Evolutionary conservation across 2,797 vertebrate species (phyloP).

Genomic region (Sylvia borin): DNA sequence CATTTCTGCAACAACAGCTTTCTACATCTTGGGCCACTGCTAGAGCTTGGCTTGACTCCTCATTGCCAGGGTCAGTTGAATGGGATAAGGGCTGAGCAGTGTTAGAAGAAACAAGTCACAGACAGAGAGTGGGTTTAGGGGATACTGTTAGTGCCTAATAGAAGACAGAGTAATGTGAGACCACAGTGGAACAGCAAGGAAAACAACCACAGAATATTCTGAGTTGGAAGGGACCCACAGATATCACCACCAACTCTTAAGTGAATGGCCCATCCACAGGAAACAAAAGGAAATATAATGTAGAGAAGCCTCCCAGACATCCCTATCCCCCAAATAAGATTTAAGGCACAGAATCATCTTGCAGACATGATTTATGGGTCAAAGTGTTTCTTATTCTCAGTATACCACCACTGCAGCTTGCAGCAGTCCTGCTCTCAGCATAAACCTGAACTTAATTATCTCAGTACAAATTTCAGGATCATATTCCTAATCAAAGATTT

Average conservation of each 20-base stretch:
- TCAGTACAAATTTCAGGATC: neutral
- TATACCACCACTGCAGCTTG: neutral
- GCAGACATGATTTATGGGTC: neutral
- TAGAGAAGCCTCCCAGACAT: neutral
- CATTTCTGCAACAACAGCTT: neutral
- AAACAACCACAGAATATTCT: neutral
- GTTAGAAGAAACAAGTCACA: neutral
- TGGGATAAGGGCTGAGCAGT: neutral
- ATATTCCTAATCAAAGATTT: neutral
- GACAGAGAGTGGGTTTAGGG: neutral
- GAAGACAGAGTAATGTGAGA: neutral
- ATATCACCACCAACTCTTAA: neutral
- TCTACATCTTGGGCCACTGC: neutral
- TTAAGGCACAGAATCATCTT: neutral
- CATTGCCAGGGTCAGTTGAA: neutral
- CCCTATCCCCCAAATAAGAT: neutral
- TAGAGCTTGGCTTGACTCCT: neutral
- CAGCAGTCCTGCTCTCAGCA: neutral
- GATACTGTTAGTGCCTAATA: neutral
- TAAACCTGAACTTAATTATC: neutral
- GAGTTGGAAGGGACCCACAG: neutral
- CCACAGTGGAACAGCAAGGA: neutral
- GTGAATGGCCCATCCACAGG: neutral
- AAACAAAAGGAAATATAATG: neutral
- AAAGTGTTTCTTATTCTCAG: neutral